Evolutionary conservation across 1,140 invertebrate genomes (phyloP), one percentile per base, ranked within the genome.

Genomic region (Euura lappo): DNA sequence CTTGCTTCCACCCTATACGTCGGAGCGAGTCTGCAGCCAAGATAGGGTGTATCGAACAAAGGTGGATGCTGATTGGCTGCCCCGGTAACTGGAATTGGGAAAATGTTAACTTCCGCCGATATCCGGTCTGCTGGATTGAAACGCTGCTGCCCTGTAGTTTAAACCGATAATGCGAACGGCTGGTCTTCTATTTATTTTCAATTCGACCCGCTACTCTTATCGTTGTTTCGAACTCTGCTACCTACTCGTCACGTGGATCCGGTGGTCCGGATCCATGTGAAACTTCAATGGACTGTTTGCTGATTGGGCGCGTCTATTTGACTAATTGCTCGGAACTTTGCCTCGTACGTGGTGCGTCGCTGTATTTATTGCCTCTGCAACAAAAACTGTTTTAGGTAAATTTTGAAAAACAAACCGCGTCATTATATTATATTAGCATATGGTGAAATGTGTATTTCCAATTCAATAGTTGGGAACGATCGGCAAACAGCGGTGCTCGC

Each of bases 61-160:
- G 66, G 66, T 5, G 66, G 44, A 68, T 10, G 66, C 66, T 44
- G 66, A 68, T 68, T 42, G 66, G 66, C 44, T 68, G 66, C 44
- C 66, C 44, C 28, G 42, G 42, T 44, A 71, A 68, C 47, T 68
- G 47, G 70, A 75, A 72, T 75, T 75, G 70, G 70, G 70, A 64
- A 69, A 75, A 72, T 75, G 74, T 75, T 75, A 71, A 75, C 69
- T 69, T 68, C 66, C 66, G 44, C 5, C 66, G 66, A 68, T 68
- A 68, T 68, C 66, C 28, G 42, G 66, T 68, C 42, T 44, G 28
- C 3, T 28, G 66, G 44, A 68, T 68, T 68, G 66, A 68, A 68
- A 68, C 66, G 13, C 28, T 3, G 44, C 66, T 28, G 5, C 44
- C 13, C 10, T 44, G 66, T 42, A 42, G 66, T 28, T 44, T 68